These are phyloP conservation scores for Anser brachyrhynchus DNA, from an alignment of 2,113 vertebrate genomes.

Conservation along the genomic window DNA sequence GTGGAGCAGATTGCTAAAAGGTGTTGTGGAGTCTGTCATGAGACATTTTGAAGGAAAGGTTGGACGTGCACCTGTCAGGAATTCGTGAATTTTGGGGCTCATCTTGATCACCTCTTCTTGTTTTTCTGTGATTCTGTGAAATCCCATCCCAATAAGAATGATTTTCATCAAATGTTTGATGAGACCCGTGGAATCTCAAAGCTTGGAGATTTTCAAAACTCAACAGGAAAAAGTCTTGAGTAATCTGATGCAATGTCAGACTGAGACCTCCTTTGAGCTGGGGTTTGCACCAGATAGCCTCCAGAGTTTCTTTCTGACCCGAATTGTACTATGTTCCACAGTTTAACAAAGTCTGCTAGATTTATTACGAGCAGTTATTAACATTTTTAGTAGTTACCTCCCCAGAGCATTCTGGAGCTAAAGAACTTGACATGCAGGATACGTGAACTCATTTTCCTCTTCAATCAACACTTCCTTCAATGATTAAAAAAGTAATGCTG, in stretches of 20 bases:
- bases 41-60: neutral
- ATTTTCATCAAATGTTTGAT: neutral
- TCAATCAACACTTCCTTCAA: neutral
- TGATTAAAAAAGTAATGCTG: slow-evolving; percentile 30
- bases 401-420: neutral
- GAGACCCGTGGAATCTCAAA: rapidly evolving
- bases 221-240: neutral
- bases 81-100: neutral
- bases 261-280: neutral
- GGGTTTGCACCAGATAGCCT: neutral
- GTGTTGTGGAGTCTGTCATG: neutral
- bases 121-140: neutral
- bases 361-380: neutral
- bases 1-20: neutral
- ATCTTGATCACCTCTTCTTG: neutral
- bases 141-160: neutral
- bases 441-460: neutral
- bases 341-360: neutral
- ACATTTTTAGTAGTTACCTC: neutral
- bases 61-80: neutral
- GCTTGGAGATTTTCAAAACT: neutral
- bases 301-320: neutral
- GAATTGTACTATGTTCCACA: neutral
- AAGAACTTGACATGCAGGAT: neutral
- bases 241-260: neutral